Evolutionary conservation across 2,113 vertebrate species (phyloP), one percentile per base, ranked within the genome.

Genomic region (Laticauda colubrina): DNA sequence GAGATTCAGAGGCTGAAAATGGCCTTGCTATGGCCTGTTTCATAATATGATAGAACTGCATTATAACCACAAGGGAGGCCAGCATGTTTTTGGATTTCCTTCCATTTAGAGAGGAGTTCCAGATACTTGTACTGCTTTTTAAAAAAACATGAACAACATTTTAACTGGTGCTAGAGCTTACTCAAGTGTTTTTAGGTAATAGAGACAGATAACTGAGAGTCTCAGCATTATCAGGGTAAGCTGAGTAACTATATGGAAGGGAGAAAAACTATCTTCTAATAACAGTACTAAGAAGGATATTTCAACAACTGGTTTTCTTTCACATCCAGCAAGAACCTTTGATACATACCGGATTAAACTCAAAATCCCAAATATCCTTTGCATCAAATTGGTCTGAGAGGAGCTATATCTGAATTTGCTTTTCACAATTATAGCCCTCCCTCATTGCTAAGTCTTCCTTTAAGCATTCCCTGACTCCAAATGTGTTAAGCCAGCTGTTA

Each of bases 401-500:
- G 43, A 86, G 54, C 54, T 57, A 1, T 23, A 48, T 24, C 15
- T 34, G 26, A 34, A 29, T 10, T 43, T 39, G 24, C 7, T 39
- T 64, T 34, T 54, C 20, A 24, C 20, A 51, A 7, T 21, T 9
- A 15, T 3, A 39, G 7, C 75, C 12, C 64, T 69, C 64, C 29
- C 29, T 34, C 64, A 43, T 81, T 43, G 7, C 18, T 43, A 39
- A 21, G 15, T 81, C 75, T 29, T 56, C 23, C 8, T 14, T 64
- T 14, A 0, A 10, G 1, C 20, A 48, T 12, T 23, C 48, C 56
- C 57, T 20, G 26, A 21, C 45, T 26, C 48, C 69, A 85, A 23
- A 34, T 11, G 4, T 5, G 20, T 29, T 14, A 51, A 24, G 26
- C 29, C 39, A 6, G 43, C 0, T 20, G 94, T 96, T 95, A 99